phyloP scores from a whole-genome alignment of 1,140 invertebrate genomes.

The Aradophagus sp. region DNA sequence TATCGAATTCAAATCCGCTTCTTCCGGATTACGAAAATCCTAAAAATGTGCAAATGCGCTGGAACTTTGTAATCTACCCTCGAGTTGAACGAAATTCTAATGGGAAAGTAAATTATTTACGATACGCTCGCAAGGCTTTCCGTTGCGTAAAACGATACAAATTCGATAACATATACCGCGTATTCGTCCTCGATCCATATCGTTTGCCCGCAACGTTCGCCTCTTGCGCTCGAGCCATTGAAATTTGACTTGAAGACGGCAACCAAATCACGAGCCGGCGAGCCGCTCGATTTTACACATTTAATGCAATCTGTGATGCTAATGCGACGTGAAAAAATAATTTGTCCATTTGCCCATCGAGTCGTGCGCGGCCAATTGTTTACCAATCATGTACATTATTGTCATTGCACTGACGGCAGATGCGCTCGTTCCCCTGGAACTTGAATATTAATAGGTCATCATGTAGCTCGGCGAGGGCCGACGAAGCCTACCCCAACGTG shows the following conservation, averaged over 20 bases:
- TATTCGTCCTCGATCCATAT: too few relatives aligned
- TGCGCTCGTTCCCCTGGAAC: constrained; percentile 32
- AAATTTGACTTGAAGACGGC: too few relatives aligned
- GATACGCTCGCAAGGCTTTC: neutral
- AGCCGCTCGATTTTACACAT: too few relatives aligned
- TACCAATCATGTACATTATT: constrained; percentile 47
- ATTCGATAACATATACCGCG: constrained; percentile 3
- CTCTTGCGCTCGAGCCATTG: too few relatives aligned
- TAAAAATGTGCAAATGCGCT: constrained; percentile 34
- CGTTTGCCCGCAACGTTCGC: too few relatives aligned
- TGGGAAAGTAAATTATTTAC: constrained; percentile 15
- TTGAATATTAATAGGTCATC: constrained; percentile 54
- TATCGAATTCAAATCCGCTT: constrained; percentile 40
- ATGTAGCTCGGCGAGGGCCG: constrained; percentile 18
- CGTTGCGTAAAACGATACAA: constrained; percentile 8
- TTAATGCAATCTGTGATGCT: too few relatives aligned
- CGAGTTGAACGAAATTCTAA: constrained; percentile 12
- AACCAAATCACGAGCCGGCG: too few relatives aligned
- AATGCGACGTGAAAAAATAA: too few relatives aligned
- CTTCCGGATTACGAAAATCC: constrained; percentile 33
- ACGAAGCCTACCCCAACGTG: constrained; percentile 40
- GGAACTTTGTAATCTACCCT: constrained; percentile 37
- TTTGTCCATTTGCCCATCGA: neutral
- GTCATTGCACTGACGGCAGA: constrained; percentile 44
- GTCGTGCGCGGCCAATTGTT: constrained; percentile 9